A percentile compares a stretch with the other conserved stretches of the same genome.
phyloP scores from a whole-genome alignment of 2,797 vertebrate genomes.

The Pristis pectinata region DNA sequence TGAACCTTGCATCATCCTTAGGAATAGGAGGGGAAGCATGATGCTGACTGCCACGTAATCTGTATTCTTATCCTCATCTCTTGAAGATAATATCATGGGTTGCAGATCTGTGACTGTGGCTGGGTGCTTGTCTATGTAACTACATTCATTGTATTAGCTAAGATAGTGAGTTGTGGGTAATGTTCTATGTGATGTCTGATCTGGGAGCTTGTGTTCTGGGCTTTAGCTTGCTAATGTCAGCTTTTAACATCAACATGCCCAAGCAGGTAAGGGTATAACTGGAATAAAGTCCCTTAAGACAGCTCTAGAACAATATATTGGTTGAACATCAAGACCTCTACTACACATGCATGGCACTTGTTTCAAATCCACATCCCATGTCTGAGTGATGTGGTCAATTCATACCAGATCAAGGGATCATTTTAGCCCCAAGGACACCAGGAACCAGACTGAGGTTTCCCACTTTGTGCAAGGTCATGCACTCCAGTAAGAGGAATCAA shows the following conservation, averaged over 20 bases:
- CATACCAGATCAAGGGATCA: not conserved
- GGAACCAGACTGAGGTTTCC: not conserved
- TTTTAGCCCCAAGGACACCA: too few relatives aligned
- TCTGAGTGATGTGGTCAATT: not conserved
- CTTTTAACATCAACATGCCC: not conserved
- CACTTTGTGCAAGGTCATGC: too few relatives aligned
- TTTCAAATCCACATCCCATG: not conserved
- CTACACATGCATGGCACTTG: not conserved
- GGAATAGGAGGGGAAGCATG: not conserved
- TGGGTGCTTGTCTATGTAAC: not conserved
- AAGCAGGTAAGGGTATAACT: not conserved
- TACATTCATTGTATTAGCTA: not conserved
- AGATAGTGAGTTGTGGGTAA: not conserved
- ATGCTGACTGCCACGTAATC: not conserved
- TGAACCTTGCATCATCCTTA: not conserved
- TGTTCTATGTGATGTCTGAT: too few relatives aligned
- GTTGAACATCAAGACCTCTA: not conserved
- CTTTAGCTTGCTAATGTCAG: not conserved
- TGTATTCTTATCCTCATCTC: not conserved
- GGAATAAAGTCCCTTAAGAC: not conserved
- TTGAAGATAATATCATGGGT: not conserved
- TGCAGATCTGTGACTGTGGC: not conserved
- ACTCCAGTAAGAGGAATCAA: too few relatives aligned
- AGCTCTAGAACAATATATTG: not conserved
- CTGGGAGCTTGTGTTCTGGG: not conserved